phyloP scores from a whole-genome alignment of 1,140 invertebrate species.

The Rhynchophorus ferrugineus region DNA sequence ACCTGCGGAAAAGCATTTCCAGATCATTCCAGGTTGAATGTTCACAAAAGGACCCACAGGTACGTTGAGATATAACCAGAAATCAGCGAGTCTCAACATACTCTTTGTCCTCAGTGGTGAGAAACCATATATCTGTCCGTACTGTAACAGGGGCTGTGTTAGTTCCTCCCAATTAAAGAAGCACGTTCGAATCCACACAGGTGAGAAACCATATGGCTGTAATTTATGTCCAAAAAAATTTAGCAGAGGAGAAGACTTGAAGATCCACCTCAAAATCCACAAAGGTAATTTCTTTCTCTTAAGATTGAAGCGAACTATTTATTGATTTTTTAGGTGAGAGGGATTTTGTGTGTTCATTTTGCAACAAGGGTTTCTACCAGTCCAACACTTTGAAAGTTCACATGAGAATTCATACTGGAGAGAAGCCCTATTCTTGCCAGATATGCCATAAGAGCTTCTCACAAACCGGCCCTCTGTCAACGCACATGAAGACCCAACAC shows the following conservation, averaged over 20 bases:
- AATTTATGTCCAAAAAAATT: conserved; percentile 36
- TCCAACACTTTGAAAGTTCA: conserved; percentile 39
- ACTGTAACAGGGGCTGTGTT: conserved; percentile 42
- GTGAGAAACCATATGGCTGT: conserved; percentile 36
- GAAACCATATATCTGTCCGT: conserved; percentile 56
- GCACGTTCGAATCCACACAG: conserved; percentile 41
- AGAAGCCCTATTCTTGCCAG: conserved; percentile 36
- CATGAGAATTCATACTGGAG: conserved; percentile 36
- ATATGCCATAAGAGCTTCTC: conserved; percentile 37
- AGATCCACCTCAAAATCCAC: conserved; percentile 36
- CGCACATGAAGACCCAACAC: conserved; percentile 36
- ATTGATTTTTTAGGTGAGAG: conserved; percentile 28
- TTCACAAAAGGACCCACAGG: conserved; percentile 49
- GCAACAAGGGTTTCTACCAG: conserved; percentile 38
- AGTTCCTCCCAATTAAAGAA: conserved; percentile 41
- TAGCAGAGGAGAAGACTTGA: conserved; percentile 33
- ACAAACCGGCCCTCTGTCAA: conserved; percentile 35
- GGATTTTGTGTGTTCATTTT: conserved; percentile 33
- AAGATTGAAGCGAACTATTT: background rate
- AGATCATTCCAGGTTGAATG: conserved; percentile 43
- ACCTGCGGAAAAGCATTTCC: conserved; percentile 45
- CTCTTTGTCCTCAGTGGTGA: conserved; percentile 48
- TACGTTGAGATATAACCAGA: background rate
- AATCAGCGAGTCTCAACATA: no score
- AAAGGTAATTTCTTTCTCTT: conserved; percentile 24